Percentiles rank a stretch among this genome's conserved stretches.
These are phyloP conservation scores for Porites australiensis DNA, from an alignment of 64 coral and sea anemone species.

Conservation along the genomic window DNA sequence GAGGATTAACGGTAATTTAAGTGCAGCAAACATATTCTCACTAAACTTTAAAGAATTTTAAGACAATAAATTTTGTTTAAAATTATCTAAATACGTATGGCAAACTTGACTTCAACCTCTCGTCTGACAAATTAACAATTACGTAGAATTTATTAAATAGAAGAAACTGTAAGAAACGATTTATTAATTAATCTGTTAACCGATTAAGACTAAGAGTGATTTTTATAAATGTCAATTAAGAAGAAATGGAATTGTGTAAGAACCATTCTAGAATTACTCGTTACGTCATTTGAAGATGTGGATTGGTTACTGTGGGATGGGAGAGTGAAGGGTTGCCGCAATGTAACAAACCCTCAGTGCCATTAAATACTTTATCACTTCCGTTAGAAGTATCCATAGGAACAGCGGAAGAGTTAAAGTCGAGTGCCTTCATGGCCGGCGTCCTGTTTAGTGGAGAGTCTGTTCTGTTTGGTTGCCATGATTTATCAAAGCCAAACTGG, in stretches of 20 bases:
- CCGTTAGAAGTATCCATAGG: conserved; percentile 57
- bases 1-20: no score
- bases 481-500: conserved; percentile 84
- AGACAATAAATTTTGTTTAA: no score
- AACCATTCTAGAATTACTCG: conserved; percentile 7
- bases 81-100: no score
- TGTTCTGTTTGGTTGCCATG: conserved; percentile 79
- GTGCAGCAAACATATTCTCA: no score
- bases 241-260: not conserved
- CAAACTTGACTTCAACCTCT: not conserved
- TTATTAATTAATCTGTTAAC: not conserved
- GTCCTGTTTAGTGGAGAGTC: not conserved
- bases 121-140: not conserved
- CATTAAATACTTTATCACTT: conserved; percentile 43
- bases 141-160: not conserved
- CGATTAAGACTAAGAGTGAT: not conserved
- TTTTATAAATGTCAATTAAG: not conserved
- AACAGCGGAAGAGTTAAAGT: conserved; percentile 63
- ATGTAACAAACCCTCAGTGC: conserved; percentile 43
- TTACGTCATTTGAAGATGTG: conserved; percentile 55
- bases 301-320: conserved; percentile 27
- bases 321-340: conserved; percentile 20
- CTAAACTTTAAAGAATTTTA: no score
- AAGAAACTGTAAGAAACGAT: not conserved
- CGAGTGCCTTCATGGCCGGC: conserved; percentile 55